Evolutionary conservation across 1,140 invertebrate species (phyloP).

Genomic region (Drosophila hydei): DNA sequence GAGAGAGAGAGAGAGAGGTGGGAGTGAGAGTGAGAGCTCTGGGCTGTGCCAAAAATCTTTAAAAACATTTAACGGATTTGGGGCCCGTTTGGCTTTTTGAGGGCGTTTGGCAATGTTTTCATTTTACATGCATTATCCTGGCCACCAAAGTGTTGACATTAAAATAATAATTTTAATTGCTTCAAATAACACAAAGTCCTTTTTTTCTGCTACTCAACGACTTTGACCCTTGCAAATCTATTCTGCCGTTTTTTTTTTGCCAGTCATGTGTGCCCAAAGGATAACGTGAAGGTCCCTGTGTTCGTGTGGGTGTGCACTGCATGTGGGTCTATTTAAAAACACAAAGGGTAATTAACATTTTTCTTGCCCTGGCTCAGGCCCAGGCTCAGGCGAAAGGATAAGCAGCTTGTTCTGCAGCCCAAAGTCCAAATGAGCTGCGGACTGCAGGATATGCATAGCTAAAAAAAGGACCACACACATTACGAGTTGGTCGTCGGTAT

Average conservation of each 20-base stretch:
- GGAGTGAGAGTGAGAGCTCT: background rate
- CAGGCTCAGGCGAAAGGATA: constrained; percentile 61
- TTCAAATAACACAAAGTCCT: constrained; percentile 68
- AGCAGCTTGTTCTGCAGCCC: constrained; percentile 70
- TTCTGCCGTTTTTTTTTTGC: constrained; percentile 17
- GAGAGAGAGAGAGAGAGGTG: constrained; percentile 1
- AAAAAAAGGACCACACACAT: constrained; percentile 60
- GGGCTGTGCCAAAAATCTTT: constrained; percentile 52
- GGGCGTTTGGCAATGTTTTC: constrained; percentile 56
- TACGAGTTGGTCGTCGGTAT: constrained; percentile 27
- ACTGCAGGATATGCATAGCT: constrained; percentile 9
- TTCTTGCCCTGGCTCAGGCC: constrained; percentile 49
- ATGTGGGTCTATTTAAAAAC: constrained; percentile 75
- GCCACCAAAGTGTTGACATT: constrained; percentile 77
- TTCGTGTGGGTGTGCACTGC: constrained; percentile 4
- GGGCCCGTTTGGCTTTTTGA: constrained; percentile 6
- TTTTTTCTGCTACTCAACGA: constrained; percentile 23
- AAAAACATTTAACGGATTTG: constrained; percentile 78
- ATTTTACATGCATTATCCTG: constrained; percentile 77
- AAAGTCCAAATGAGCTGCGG: constrained; percentile 69
- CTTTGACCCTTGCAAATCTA: constrained; percentile 52
- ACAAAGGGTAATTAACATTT: constrained; percentile 83
- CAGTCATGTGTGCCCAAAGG: constrained; percentile 12
- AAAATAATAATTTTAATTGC: constrained; percentile 83
- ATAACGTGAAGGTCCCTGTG: constrained; percentile 7